Conservation (phyloP, 1,140 invertebrate genomes). For the Nymphalis io region DNA sequence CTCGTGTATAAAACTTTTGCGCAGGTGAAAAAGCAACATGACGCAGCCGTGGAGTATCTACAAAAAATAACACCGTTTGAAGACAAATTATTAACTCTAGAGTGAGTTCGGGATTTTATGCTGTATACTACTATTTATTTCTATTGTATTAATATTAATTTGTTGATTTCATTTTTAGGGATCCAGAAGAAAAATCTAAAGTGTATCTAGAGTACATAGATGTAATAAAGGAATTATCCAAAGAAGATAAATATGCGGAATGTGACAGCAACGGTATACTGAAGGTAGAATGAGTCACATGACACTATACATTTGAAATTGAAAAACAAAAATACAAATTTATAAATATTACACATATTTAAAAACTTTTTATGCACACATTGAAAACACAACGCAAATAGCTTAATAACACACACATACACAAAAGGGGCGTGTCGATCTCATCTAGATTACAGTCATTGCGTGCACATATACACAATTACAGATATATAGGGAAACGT, state of each 20-base stretch:
- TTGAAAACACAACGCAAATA: too few species aligned
- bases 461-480: too few species aligned
- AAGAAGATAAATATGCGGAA: conserved; percentile 60
- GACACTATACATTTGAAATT: too few species aligned
- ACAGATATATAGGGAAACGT: too few species aligned
- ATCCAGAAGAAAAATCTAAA: conserved; percentile 60
- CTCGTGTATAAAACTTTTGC: not conserved
- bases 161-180: conserved; percentile 40
- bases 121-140: conserved; percentile 6
- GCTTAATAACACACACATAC: too few species aligned
- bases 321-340: too few species aligned
- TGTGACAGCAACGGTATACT: conserved; percentile 68
- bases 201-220: conserved; percentile 69
- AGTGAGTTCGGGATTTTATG: conserved; percentile 51
- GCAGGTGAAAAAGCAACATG: conserved; percentile 65
- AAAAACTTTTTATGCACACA: too few species aligned
- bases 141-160: not conserved
- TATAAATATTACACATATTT: too few species aligned
- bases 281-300: conserved; percentile 45
- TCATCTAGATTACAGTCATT: too few species aligned
- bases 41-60: conserved; percentile 63
- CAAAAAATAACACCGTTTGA: conserved; percentile 68
- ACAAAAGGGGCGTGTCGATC: too few species aligned
- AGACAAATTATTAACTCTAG: conserved; percentile 61
- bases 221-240: conserved; percentile 56